Base-by-base conservation (phyloP, 2,888 invertebrate species). In the Heterodera filipjevi region DNA sequence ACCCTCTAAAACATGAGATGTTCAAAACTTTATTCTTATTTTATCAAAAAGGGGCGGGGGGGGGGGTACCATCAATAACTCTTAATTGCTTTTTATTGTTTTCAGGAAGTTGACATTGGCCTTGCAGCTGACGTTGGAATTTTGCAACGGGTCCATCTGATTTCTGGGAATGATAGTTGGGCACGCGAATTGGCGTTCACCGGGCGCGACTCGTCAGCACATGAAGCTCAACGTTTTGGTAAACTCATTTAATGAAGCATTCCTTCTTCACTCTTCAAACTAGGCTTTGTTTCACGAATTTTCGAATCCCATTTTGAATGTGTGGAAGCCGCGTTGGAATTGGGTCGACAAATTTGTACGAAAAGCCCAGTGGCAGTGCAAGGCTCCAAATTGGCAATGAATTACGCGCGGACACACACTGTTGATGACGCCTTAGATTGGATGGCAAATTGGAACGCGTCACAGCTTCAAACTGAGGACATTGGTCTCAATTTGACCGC, bases 291-390 rank as follows among this genome's bases (percentile, higher is more conserved):
- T n/a, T 94, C 93, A 84, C 92, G 92, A 88, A 92, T 94, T 2
- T 93, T 92, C 87, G 91, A 92, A 39, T 92, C 93, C 88, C 93
- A 92, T 87, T 92, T 93, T 22, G 92, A 93, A 32, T 92, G 95
- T 89, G 83, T 96, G n/a, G 90, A 92, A 32, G 93, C 92, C 75
- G 94, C 94, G 0, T 77, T 96, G 2, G 92, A 92, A 14, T 86
- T 94, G 70, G 98, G 96, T 0, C 92, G 92, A 84, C 89, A 91
- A 66, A 96, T 99, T 83, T 94, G 97, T 0, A 89, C 90, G 6
- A 95, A 95, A 90, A 95, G 95, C 90, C 98, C 98, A 0, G 93
- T 98, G 5, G 98, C 97, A 0, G 93, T 98, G 0, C 97, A 97
- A 90, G 93, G 93, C 5, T 94, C 95, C 0, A 99, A 98, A 89